Percentiles rank a stretch among this genome's conserved stretches.
phyloP scores from a whole-genome alignment of 2,797 vertebrate genomes.

The Macropodus opercularis region DNA sequence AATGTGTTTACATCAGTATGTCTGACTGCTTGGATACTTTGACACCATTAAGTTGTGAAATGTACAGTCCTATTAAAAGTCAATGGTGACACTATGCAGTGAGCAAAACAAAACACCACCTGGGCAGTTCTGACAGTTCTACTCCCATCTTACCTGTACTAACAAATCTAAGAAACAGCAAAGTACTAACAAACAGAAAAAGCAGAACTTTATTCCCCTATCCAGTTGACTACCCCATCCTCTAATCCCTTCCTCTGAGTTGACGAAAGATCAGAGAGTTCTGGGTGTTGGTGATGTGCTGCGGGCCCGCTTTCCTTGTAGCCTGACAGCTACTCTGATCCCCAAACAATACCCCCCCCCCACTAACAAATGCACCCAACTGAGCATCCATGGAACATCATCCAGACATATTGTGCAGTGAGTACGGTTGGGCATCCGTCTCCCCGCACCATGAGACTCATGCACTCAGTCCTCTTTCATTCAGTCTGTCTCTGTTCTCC shows the following conservation, averaged over 20 bases:
- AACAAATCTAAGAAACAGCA: constrained; percentile 16
- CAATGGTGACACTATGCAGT: constrained; percentile 38
- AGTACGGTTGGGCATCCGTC: constrained; percentile 37
- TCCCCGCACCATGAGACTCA: constrained; percentile 36
- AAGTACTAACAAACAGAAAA: constrained; percentile 27
- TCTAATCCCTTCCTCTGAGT: constrained; percentile 40
- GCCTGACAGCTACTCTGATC: constrained; percentile 72
- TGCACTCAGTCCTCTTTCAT: constrained; percentile 21
- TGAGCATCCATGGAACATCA: constrained; percentile 58
- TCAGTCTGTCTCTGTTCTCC: constrained; percentile 26
- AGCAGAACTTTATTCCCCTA: constrained; percentile 44
- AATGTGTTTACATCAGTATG: constrained; percentile 6
- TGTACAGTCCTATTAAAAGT: no score
- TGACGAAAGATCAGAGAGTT: constrained; percentile 60
- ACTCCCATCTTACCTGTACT: constrained; percentile 15
- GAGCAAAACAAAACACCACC: constrained; percentile 62
- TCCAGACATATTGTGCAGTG: constrained; percentile 58
- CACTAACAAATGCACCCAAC: constrained; percentile 63
- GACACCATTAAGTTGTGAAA: no score
- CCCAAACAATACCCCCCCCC: constrained; percentile 47
- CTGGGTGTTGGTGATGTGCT: constrained; percentile 36
- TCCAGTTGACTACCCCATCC: constrained; percentile 37
- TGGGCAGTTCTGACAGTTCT: constrained; percentile 28
- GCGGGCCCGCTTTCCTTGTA: constrained; percentile 27
- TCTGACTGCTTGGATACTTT: constrained; percentile 33